Evolutionary conservation across 2,797 vertebrate species (phyloP).

Genomic region (Scolopax rusticola): DNA sequence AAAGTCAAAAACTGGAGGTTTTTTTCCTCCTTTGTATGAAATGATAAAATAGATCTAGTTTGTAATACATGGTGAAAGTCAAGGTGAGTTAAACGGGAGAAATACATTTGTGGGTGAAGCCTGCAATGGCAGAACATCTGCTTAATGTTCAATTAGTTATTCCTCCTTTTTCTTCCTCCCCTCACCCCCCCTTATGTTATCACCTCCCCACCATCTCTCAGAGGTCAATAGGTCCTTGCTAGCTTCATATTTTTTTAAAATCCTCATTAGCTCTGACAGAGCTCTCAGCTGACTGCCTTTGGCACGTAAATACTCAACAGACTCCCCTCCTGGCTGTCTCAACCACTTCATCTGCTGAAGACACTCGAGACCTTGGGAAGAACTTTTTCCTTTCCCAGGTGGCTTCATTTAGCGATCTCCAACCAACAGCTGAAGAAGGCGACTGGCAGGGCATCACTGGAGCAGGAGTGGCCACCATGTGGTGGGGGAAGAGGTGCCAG

Average conservation of each 20-base stretch:
- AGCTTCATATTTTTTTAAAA: conserved; percentile 71
- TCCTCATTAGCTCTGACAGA: conserved; percentile 34
- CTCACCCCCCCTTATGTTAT: background rate
- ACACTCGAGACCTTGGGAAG: background rate
- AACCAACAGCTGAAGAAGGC: background rate
- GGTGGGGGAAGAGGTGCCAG: background rate
- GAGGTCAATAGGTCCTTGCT: background rate
- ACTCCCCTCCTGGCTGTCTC: background rate
- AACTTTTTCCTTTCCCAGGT: background rate
- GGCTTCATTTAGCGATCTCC: background rate
- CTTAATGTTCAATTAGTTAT: background rate
- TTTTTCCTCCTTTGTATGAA: background rate
- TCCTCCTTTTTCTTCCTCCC: background rate
- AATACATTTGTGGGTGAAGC: background rate
- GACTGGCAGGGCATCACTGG: background rate
- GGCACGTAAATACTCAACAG: background rate
- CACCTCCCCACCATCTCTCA: background rate
- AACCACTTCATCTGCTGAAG: background rate
- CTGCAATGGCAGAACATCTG: background rate
- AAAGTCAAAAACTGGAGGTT: background rate
- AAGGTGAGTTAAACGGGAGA: background rate
- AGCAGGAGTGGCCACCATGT: background rate
- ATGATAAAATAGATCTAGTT: background rate
- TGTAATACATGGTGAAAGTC: background rate
- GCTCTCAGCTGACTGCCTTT: conserved; percentile 9